phyloP scores from a whole-genome alignment of 2,113 vertebrate species.

The Poeciliopsis occidentalis region DNA sequence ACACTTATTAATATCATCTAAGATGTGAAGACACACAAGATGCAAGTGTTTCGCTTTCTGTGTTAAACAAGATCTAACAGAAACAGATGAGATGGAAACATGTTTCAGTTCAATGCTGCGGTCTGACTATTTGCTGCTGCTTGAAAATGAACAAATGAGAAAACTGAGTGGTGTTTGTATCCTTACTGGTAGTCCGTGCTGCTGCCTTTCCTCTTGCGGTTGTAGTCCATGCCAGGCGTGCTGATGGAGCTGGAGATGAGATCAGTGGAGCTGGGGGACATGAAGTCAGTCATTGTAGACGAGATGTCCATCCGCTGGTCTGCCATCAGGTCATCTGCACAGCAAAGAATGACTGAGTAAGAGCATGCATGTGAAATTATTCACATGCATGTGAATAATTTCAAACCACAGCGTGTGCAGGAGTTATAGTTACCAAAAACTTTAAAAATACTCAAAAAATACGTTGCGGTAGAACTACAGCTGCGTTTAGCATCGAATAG shows the following conservation, averaged over 20 bases:
- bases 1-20: constrained; percentile 8
- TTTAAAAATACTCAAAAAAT: background rate
- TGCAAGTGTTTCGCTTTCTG: background rate
- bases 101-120: background rate
- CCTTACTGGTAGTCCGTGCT: constrained; percentile 96
- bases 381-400: too few species aligned
- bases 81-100: background rate
- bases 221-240: constrained; percentile 91
- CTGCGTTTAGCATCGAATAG: background rate
- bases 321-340: constrained; percentile 93
- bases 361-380: background rate
- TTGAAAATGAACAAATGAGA: background rate
- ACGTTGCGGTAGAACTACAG: background rate
- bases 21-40: background rate
- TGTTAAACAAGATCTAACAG: background rate
- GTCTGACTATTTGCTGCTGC: background rate
- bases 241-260: constrained; percentile 94
- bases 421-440: background rate
- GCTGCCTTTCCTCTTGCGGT: constrained; percentile 97
- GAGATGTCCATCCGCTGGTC: constrained; percentile 99
- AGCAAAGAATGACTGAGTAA: background rate
- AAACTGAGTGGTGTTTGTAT: background rate
- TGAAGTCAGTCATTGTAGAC: constrained; percentile 98
- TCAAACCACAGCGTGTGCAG: too few species aligned
- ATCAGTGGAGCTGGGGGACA: constrained; percentile 92